These are phyloP conservation scores for Iguana delicatissima DNA, from an alignment of 2,797 vertebrate genomes.

Conservation along the genomic window DNA sequence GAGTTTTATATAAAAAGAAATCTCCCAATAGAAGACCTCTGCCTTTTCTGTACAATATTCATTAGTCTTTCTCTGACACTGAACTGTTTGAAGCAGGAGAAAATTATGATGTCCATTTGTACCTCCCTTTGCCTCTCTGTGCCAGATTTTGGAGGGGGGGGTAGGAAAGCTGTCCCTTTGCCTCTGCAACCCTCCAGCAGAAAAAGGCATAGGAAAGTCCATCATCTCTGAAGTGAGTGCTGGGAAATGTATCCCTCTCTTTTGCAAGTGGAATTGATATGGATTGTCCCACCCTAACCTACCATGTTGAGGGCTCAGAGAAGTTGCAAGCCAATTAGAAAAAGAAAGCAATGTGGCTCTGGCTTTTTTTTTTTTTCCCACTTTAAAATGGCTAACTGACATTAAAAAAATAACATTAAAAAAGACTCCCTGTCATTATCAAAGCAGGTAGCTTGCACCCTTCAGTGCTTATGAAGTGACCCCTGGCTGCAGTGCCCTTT, in stretches of 20 bases:
- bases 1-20: background rate
- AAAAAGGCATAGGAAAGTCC: background rate
- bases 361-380: background rate
- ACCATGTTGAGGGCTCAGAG: background rate
- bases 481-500: background rate
- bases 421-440: background rate
- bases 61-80: background rate
- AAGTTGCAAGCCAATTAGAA: background rate
- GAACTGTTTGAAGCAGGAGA: background rate
- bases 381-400: background rate
- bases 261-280: background rate
- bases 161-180: background rate
- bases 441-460: background rate
- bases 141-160: too few species aligned
- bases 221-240: too few species aligned
- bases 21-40: background rate
- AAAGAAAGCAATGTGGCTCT: slow-evolving; percentile 6
- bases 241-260: background rate
- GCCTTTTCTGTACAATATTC: background rate
- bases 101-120: background rate
- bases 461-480: background rate
- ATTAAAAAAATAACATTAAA: too few species aligned
- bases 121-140: background rate
- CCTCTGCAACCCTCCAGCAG: background rate
- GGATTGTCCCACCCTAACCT: background rate